These are phyloP conservation scores for Simalia tracyae DNA, from an alignment of 2,797 vertebrate genomes.

Conservation along the genomic window DNA sequence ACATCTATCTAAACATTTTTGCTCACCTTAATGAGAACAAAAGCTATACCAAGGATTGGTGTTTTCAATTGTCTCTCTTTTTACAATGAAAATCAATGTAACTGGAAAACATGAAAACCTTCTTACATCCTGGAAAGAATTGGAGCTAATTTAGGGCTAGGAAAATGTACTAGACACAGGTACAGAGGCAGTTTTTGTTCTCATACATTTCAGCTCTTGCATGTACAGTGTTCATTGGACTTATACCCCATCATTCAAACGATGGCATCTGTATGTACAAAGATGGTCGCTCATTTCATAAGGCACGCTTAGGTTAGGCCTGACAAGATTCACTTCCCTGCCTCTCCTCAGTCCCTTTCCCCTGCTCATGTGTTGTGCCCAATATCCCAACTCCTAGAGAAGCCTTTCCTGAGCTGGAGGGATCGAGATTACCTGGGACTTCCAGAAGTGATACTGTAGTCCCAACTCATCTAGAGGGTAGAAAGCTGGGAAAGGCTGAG, in stretches of 20 bases:
- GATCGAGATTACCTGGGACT: background rate
- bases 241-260: background rate
- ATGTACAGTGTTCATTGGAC: background rate
- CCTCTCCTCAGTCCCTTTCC: background rate
- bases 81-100: background rate
- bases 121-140: background rate
- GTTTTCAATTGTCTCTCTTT: no score
- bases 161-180: background rate
- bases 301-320: background rate
- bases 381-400: background rate
- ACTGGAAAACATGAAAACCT: background rate
- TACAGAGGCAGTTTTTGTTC: background rate
- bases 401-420: background rate
- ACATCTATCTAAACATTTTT: background rate
- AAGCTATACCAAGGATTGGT: background rate
- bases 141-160: background rate
- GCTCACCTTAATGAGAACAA: background rate
- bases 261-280: background rate
- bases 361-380: background rate
- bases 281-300: background rate
- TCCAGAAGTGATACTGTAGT: background rate
- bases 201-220: background rate
- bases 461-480: background rate
- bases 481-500: background rate
- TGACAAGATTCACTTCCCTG: background rate